These are phyloP conservation scores for Bothrops jararaca DNA, from an alignment of 2,113 vertebrate species.

Conservation along the genomic window DNA sequence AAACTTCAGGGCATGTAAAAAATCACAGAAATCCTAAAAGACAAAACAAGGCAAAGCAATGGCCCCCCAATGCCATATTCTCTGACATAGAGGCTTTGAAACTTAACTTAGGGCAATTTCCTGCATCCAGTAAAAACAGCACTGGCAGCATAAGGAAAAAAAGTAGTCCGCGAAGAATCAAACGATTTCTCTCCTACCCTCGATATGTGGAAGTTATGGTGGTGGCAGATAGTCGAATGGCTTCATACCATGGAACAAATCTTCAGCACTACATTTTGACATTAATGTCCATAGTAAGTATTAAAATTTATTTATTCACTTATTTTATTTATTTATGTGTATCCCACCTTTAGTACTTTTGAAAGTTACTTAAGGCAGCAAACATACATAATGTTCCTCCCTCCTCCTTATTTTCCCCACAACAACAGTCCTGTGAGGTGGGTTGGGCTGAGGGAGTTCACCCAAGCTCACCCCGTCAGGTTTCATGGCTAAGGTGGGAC, in stretches of 20 bases:
- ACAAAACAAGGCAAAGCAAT: conserved; percentile 60
- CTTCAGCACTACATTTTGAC: conserved; percentile 97
- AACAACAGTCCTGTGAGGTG: not conserved
- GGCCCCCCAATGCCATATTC: conserved; percentile 59
- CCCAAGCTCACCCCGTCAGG: not conserved
- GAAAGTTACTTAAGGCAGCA: not conserved
- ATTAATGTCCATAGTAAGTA: conserved; percentile 98
- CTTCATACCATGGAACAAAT: conserved; percentile 89
- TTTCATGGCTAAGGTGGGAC: not conserved
- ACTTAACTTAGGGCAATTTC: conserved; percentile 64
- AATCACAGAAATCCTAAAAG: conserved; percentile 72
- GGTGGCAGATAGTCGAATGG: conserved; percentile 96
- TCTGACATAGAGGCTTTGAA: conserved; percentile 75
- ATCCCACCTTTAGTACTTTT: not conserved
- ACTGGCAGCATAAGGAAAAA: conserved; percentile 71
- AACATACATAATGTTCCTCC: not conserved
- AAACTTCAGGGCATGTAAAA: conserved; percentile 77
- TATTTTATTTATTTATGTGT: not conserved
- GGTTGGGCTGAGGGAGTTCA: not conserved
- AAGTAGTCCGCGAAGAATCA: conserved; percentile 82
- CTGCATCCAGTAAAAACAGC: conserved; percentile 64
- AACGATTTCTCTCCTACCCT: conserved; percentile 95
- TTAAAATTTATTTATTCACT: conserved; percentile 1
- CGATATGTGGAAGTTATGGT: conserved; percentile 98
- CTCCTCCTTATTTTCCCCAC: not conserved